Conservation (phyloP, 1,140 invertebrate genomes). For the Cecropterus lyciades region DNA sequence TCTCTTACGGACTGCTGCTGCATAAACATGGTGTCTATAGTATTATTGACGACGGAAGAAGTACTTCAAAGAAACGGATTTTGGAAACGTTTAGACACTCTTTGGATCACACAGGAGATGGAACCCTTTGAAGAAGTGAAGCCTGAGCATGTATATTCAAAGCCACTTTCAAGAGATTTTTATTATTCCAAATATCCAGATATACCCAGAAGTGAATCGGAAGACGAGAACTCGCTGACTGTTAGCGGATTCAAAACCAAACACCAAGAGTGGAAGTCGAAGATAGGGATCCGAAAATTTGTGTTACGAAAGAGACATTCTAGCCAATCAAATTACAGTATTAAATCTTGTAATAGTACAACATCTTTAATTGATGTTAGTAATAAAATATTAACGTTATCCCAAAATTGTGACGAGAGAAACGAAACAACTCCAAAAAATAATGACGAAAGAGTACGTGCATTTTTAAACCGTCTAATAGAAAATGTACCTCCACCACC, state of each 20-base stretch:
- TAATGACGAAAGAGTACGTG: slow-evolving; percentile 57
- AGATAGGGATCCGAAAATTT: slow-evolving; percentile 60
- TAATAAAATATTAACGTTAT: slow-evolving; percentile 43
- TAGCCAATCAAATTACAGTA: slow-evolving; percentile 47
- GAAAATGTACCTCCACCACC: slow-evolving; percentile 69
- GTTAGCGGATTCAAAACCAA: slow-evolving; percentile 66
- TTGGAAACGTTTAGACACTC: slow-evolving; percentile 69
- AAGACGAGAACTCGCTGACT: slow-evolving; percentile 70
- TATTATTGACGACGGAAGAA: slow-evolving; percentile 73
- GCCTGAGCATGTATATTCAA: slow-evolving; percentile 63
- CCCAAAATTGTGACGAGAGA: slow-evolving; percentile 30
- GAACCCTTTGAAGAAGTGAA: slow-evolving; percentile 78
- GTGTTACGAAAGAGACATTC: slow-evolving; percentile 50
- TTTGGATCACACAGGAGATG: slow-evolving; percentile 72
- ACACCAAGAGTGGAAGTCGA: slow-evolving; percentile 71
- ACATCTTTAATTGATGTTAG: slow-evolving; percentile 44
- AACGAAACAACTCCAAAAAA: slow-evolving; percentile 16
- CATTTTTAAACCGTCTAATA: slow-evolving; percentile 61
- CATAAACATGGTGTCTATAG: slow-evolving; percentile 66
- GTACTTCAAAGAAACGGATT: slow-evolving; percentile 69
- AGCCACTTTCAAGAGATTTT: slow-evolving; percentile 67
- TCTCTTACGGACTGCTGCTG: slow-evolving; percentile 17
- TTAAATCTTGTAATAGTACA: slow-evolving; percentile 44
- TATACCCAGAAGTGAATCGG: slow-evolving; percentile 75
- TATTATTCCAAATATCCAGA: slow-evolving; percentile 76